Evolutionary conservation across 2,113 vertebrate species (phyloP), one percentile per base, ranked within the genome.

Genomic region (Seriola dumerili): DNA sequence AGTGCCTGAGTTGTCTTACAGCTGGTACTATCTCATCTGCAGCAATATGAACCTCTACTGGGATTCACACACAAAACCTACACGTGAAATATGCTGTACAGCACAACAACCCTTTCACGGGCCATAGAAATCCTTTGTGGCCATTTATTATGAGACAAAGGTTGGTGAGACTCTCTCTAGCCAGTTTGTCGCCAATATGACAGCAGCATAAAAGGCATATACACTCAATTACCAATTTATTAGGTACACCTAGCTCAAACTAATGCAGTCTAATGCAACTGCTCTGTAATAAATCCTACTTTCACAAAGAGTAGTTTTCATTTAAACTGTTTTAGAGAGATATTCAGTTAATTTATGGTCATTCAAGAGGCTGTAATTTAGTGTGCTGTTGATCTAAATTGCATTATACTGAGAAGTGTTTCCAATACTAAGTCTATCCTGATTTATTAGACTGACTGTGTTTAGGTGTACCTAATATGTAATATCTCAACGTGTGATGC

Each of bases 51-150:
- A 34, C 69, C 42, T 84, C 72, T 8, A 1, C 7, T 10, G 62
- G 38, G 54, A 82, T 13, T 65, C 3, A 58, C 21, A n/a, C 10
- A 75, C 34, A 73, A 82, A 87, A 74, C 10, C 34, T 25, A 44
- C 12, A 61, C n/a, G 54, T 66, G 50, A 71, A 72, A 90, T 64
- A 83, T 1, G 70, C 72, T 25, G 21, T 8, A 9, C 16, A 69
- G 16, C 3, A 36, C 52, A 46, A 76, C 48, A 59, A 38, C 6
- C 6, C n/a, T 66, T 59, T 74, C n/a, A 44, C 12, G 21, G 12
- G 1, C 23, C 67, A 52, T 2, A 10, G 36, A 40, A 16, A 63
- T 23, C 38, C 16, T 34, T 8, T 42, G 21, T 52, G 57, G 19
- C 14, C 14, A 2, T 38, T 67, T 29, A 29, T 14, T 3, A 66